Base-by-base conservation (phyloP, 2,797 vertebrate genomes). In the Pangasius sanitwongsei region DNA sequence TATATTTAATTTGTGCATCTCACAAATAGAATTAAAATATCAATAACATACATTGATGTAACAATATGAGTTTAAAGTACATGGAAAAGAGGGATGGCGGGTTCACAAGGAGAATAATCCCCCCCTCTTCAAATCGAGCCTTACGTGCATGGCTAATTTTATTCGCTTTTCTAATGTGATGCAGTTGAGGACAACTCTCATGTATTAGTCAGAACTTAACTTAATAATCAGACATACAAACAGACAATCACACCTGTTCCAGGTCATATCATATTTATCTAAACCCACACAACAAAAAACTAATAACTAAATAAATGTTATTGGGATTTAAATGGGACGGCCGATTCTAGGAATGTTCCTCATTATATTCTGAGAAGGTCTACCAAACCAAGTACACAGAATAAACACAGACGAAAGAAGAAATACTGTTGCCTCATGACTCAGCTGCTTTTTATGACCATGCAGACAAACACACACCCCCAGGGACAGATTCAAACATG, bases 401-500 rank as follows among this genome's bases (percentile, higher is more conserved):
- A 83, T 55, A n/a, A 57, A 84, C 57, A 70, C 63, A 59, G 77
- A 81, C 28, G 69, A 25, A 41, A 50, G 70, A 55, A 25, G 67
- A 78, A 61, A 81, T 86, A 72, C 63, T 41, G 31, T 77, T 53
- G 81, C 23, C 28, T 28, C 67, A 78, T 77, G 82, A 82, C 72
- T 83, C 72, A 88, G 90, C 78, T 85, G 80, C 63, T 87, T 61
- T 86, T 89, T 37, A 88, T 74, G 84, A 81, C 87, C 41, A 15
- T 61, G 57, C 55, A 61, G 63, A 61, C 59, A 81, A 88, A 85
- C 81, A 77, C 18, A 70, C 57, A 78, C 88, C 77, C 55, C 86
- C n/a, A 31, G 50, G 88, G 86, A 63, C 57, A 59, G 61, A 78
- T 67, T 83, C 25, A 74, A 67, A 84, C 48, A 86, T 59, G 25